Evolutionary conservation across 2,797 vertebrate genomes (phyloP), one percentile per base, ranked within the genome.

Genomic region (Propithecus perrieri): DNA sequence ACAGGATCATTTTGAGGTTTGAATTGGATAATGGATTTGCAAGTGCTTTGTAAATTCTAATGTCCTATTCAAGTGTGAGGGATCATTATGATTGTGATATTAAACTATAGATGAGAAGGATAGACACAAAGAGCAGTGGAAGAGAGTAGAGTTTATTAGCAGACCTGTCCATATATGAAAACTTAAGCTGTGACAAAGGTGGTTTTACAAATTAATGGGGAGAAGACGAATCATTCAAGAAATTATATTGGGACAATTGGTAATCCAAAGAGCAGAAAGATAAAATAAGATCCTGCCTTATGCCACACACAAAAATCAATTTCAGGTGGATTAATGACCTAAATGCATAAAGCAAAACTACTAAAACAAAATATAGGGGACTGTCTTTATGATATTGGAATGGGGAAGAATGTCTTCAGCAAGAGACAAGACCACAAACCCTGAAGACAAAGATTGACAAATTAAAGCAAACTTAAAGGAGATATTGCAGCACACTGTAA

Each of bases 31-130:
- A 33, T 85, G 26, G 86, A 41, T 93, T 95, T 94, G 80, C 91
- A 94, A 85, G 83, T 74, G 50, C 20, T 96, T 50, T 93, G 33
- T 89, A 87, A 86, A 91, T 93, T 79, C 74, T 89, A 48, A 35
- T 18, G 13, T 83, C 28, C n/a, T 81, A 5, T 76, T 92, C 43
- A 89, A 71, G 59, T 63, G 28, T 79, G 63, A 85, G 57, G 55
- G 20, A 41, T 91, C 85, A 57, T 61, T 91, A 83, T 48, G 84
- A 67, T 61, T 67, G 22, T 67, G 20, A 61, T 41, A n/a, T 18
- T 96, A 89, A 79, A 33, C 38, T 46, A 78, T 67, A 69, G 48
- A 71, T 59, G 65, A 87, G 35, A 81, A 86, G 61, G 84, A 53
- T 11, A 84, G 78, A 76, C 41, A 65, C 61, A 15, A 30, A 88